phyloP scores from a whole-genome alignment of 2,113 vertebrate genomes.

The Coturnix japonica region DNA sequence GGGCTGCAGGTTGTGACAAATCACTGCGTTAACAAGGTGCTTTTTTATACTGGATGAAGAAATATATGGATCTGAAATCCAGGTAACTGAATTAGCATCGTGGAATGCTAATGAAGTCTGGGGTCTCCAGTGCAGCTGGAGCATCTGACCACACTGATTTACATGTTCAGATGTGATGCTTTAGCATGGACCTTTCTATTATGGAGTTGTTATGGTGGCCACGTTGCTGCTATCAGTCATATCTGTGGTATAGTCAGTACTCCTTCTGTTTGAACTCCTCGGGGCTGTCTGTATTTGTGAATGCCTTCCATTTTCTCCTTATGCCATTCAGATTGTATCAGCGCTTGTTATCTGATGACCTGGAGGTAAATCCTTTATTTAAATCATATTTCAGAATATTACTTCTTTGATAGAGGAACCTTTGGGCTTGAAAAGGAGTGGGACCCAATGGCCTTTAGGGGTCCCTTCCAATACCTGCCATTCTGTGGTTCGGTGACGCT shows the following conservation, averaged over 20 bases:
- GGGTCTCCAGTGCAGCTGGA: neutral
- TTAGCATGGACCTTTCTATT: neutral
- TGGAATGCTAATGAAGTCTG: neutral
- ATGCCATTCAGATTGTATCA: neutral
- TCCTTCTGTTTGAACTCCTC: neutral
- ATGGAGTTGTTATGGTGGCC: neutral
- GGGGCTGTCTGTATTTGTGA: neutral
- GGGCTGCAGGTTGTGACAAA: neutral
- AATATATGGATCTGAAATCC: neutral
- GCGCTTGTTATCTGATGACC: too few species aligned
- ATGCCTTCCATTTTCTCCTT: neutral
- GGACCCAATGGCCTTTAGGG: too few species aligned
- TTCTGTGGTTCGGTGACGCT: too few species aligned
- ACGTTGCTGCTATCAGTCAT: neutral
- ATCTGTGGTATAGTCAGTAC: neutral
- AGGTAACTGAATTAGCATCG: neutral
- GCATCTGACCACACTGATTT: neutral
- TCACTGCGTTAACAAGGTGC: accelerated
- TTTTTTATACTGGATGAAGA: neutral
- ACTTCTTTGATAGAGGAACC: too few species aligned
- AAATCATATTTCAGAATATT: too few species aligned
- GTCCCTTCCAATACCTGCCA: too few species aligned
- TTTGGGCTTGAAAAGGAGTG: too few species aligned
- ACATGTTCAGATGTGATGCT: neutral
- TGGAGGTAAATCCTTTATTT: too few species aligned